Evolutionary conservation across 2,888 invertebrate species (phyloP), one percentile per base, ranked within the genome.

Genomic region (Celastrina argiolus): DNA sequence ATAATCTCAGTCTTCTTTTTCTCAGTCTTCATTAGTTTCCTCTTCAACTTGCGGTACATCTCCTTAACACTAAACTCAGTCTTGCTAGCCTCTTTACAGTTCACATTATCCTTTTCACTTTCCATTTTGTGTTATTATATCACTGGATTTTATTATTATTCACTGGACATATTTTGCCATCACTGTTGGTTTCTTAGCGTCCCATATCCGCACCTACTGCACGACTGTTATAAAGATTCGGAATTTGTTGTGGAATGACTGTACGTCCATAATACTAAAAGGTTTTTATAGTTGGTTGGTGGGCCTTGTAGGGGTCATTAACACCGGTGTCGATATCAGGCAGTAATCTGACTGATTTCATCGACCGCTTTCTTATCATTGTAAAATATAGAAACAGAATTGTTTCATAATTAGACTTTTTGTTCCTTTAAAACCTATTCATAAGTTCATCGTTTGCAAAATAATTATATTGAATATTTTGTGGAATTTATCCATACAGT

Each of bases 1-100:
- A 79, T 76, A 63, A 71, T 76, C 75, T 88, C 88, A 88, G 88
- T 88, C 88, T 90, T 88, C 80, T 84, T 81, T 76, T 84, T 86
- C 71, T 91, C 90, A 87, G 88, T 90, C 88, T 89, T 90, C 80
- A 87, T 86, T 64, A 89, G 78, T 84, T 90, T 90, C 77, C 88
- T 91, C 78, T 88, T 87, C 80, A 89, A 81, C 77, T 89, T 88
- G 65, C 81, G 79, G 78, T 81, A 88, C 80, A 85, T 89, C 71
- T 91, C 88, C 80, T 88, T 90, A 85, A 90, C 85, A 86, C 88
- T 90, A 85, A 85, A 83, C 74, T 88, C 88, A 83, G 85, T 84
- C 83, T 88, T 88, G 36, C 68, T 76, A 70, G 79, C 78, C 70
- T 81, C 79, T 68, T 74, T 75, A 72, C 76, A 78, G 70, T 78